Conservation (phyloP, 2,888 invertebrate genomes). For the Malthinus seriepunctatus region DNA sequence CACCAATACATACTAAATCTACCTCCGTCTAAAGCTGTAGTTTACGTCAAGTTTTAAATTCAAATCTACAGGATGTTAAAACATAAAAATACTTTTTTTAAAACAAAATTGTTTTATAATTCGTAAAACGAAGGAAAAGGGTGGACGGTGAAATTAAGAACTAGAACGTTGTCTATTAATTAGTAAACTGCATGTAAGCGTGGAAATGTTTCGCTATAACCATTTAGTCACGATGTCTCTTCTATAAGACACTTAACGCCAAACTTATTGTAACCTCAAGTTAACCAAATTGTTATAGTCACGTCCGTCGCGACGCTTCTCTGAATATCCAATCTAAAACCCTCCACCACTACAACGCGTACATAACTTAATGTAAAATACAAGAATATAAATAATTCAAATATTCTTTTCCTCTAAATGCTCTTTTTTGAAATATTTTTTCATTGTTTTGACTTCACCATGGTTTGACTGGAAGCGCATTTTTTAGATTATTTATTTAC, state of each 20-base stretch:
- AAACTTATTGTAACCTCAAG: slow-evolving; percentile 15
- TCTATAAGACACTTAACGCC: slow-evolving; percentile 12
- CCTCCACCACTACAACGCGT: slow-evolving; percentile 7
- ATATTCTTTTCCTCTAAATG: neutral
- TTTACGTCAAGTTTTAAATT: slow-evolving; percentile 14
- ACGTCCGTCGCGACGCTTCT: slow-evolving; percentile 14
- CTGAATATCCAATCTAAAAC: slow-evolving; percentile 15
- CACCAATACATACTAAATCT: slow-evolving; percentile 26
- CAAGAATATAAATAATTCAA: slow-evolving; percentile 9
- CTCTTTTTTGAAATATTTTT: too few relatives aligned
- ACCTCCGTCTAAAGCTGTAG: slow-evolving; percentile 14
- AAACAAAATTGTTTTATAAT: neutral
- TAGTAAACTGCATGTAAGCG: slow-evolving; percentile 9
- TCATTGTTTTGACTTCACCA: too few relatives aligned
- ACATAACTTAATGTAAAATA: slow-evolving; percentile 11
- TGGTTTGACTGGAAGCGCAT: too few relatives aligned
- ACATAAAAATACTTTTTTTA: neutral
- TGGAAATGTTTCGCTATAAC: slow-evolving; percentile 14
- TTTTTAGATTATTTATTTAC: too few relatives aligned
- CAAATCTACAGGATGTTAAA: slow-evolving; percentile 2
- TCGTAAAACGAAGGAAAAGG: neutral
- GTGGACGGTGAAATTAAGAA: too few relatives aligned
- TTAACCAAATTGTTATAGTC: slow-evolving; percentile 17
- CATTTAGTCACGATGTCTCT: slow-evolving; percentile 7
- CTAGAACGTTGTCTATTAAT: slow-evolving; percentile 9